Evolutionary conservation across 2,113 vertebrate species (phyloP), one percentile per base, ranked within the genome.

Genomic region (Beaufortia kweichowensis): DNA sequence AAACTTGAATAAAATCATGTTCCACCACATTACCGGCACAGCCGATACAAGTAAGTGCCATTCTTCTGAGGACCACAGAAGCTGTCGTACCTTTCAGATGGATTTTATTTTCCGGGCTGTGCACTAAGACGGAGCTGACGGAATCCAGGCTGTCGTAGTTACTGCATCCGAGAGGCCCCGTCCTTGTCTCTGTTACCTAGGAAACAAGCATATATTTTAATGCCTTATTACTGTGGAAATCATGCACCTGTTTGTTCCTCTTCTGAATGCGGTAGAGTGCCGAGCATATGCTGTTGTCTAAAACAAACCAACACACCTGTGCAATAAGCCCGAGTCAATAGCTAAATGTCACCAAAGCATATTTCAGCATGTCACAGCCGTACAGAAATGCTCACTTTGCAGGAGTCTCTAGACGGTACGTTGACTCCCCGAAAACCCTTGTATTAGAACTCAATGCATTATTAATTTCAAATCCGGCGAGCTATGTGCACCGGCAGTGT

Each of bases 111-210:
- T 99, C 97, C 0, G 97, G 96, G 86, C 96, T 98, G 91, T 98
- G 96, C 77, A 99, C 96, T 90, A 99, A 89, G 70, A 99, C 97
- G 0, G 97, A 98, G 87, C 96, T 99, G 86, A 99, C 97, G 0
- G 96, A 98, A 87, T 99, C 97, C 91, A 99, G 91, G 85, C 98
- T 99, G 91, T 98, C 97, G 14, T 99, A 99, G 91, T 98, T 98
- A 87, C 96, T 98, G 93, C 97, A 99, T 86, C 97, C 97, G 11
- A 99, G 93, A 0, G 97, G 97, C 28, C 97, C 97, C 0, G 96
- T 99, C 89, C 97, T 94, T 41, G 97, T 99, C 88, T 99, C 97
- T 0, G 96, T 98, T 89, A 99, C 97, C 97, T 99, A 88, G 64
- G 60, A 73, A 87, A 90, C 83, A 88, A 72, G 69, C 39, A 77